Percentiles rank a stretch among this genome's conserved stretches.
These are phyloP conservation scores for Caenorhabditis sp. DNA, from an alignment of 2,888 invertebrate species.

Conservation along the genomic window DNA sequence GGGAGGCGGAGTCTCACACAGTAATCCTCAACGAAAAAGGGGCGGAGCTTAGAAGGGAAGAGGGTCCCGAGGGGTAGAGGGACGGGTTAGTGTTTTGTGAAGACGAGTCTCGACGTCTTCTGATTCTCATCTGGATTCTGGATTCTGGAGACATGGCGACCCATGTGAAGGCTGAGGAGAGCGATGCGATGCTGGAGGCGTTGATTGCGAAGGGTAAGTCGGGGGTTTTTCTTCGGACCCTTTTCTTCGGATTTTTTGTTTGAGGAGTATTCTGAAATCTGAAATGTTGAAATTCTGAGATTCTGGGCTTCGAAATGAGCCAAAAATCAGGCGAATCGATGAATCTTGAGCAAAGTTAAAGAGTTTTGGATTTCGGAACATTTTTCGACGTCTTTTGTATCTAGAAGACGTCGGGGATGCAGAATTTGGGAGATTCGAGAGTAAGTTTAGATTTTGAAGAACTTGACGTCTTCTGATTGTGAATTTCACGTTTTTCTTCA, in stretches of 20 bases:
- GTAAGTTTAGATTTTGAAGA: no score
- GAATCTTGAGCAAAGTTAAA: no score
- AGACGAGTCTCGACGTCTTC: conserved; percentile 9
- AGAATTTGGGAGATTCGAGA: no score
- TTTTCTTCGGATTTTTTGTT: no score
- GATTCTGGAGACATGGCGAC: conserved; percentile 6
- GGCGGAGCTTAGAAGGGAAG: conserved; percentile 8
- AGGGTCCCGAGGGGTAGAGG: not conserved
- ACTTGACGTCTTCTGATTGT: no score
- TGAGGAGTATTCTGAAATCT: not conserved
- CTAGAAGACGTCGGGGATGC: no score
- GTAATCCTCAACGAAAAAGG: conserved; percentile 43
- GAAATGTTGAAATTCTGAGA: not conserved
- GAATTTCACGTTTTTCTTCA: no score
- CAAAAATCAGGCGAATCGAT: no score
- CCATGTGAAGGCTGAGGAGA: conserved; percentile 1
- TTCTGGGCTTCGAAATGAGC: not conserved
- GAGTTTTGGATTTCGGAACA: no score
- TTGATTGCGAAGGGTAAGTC: conserved; percentile 67
- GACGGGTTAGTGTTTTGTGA: not conserved
- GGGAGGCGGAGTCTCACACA: conserved; percentile 18
- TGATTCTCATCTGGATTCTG: conserved; percentile 6
- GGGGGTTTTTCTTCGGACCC: no score
- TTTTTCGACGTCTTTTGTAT: no score
- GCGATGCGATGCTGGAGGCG: conserved; percentile 49